Evolutionary conservation across 2,113 vertebrate species (phyloP), one percentile per base, ranked within the genome.

Genomic region (Zosterops pallidus): DNA sequence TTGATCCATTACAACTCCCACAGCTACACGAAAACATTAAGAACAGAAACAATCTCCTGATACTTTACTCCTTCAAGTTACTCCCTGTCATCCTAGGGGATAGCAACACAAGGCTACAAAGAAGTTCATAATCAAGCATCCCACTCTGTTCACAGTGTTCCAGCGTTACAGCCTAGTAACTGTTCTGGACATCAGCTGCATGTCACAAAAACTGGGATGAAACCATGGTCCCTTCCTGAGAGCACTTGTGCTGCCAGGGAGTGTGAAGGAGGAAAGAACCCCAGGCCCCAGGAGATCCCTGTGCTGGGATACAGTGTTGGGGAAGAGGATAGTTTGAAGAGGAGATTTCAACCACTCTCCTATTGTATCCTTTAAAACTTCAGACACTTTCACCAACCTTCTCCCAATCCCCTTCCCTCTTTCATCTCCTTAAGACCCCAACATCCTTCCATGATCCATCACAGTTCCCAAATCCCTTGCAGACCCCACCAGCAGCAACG

Each of bases 381-480:
- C 0, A 0, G 35, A 50, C 9, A 23, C 33, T 90, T 87, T 42
- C 21, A 82, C 3, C 12, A 31, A 7, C n/a, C 13, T 67, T 75
- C 17, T 26, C 16, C 41, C 92, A 87, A 75, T 50, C 3, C 2
- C 3, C 21, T 82, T 75, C 24, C 2, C 16, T 75, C 13, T 42
- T 74, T 29, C 14, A 75, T 29, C 33, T 89, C 44, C 29, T 28
- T 62, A 83, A 95, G 90, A 83, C 11, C 11, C 23, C 12, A 67
- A 8, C 11, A 42, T 18, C 12, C 5, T 85, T 15, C 35, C 23
- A 60, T 11, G 24, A 19, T 52, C 22, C 19, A 60, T 57, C 29
- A 52, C 6, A 39, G 14, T 24, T 33, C 14, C 5, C 14, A 82
- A 7, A 71, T 75, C 33, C 29, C 18, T 93, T 26, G 18, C 29